These are phyloP conservation scores for Pollicipes pollicipes DNA, from an alignment of 1,140 invertebrate genomes.

Conservation along the genomic window DNA sequence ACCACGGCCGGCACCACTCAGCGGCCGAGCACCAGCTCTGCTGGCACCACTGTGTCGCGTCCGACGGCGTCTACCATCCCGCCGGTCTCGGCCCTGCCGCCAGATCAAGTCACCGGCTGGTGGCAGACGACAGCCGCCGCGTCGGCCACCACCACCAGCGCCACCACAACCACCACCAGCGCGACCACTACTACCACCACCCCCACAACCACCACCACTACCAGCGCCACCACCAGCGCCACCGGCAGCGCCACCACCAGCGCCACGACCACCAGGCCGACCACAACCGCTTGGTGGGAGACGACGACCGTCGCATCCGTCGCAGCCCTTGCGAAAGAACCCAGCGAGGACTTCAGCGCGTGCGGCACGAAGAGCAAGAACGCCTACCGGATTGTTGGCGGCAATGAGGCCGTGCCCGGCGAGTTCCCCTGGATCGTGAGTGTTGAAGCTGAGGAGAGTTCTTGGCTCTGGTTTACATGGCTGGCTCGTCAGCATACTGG, in stretches of 20 bases:
- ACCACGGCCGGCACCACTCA: no score
- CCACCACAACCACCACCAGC: neutral
- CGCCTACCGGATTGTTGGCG: slow-evolving; percentile 6
- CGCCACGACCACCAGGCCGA: no score
- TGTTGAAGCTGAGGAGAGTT: no score
- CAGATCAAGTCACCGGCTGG: neutral
- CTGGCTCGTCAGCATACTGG: no score
- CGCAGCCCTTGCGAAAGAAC: neutral
- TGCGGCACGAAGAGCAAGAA: neutral
- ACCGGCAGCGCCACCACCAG: no score
- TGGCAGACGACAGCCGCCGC: neutral
- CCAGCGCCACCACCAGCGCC: no score
- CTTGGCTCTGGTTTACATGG: no score
- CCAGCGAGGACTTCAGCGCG: neutral
- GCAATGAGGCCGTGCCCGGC: slow-evolving; percentile 3
- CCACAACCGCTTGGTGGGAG: neutral
- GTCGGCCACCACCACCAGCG: neutral
- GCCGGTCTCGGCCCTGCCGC: neutral
- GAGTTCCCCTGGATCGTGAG: slow-evolving; percentile 5
- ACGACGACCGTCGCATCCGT: neutral
- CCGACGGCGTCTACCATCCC: neutral
- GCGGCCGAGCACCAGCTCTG: no score
- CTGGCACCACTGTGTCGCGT: neutral
- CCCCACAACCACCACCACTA: no score
- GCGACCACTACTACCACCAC: no score